Evolutionary conservation across 92 coral and sea anemone genomes (phyloP).

Genomic region (Parazoanthus swiftii): DNA sequence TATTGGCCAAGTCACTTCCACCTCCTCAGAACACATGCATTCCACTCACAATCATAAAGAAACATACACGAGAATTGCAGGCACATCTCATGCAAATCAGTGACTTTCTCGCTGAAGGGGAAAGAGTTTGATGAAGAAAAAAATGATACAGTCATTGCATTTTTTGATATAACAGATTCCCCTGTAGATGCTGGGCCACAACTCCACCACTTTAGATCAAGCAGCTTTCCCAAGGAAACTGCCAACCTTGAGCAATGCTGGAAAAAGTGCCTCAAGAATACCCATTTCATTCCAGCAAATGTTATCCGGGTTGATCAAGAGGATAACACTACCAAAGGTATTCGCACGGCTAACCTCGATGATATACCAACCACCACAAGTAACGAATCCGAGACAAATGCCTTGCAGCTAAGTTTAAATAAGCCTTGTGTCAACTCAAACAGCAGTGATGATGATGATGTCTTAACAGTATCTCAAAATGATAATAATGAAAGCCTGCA

Average conservation of each 20-base stretch:
- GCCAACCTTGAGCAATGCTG: conserved; percentile 40
- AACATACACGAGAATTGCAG: conserved; percentile 37
- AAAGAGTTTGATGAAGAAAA: conserved; percentile 40
- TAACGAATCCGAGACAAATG: neutral
- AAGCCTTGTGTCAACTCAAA: neutral
- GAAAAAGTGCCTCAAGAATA: conserved; percentile 25
- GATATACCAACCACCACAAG: neutral
- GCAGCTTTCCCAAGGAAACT: conserved; percentile 6
- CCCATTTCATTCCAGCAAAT: neutral
- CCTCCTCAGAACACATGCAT: conserved; percentile 35
- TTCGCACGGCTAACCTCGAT: neutral
- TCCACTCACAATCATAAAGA: conserved; percentile 36
- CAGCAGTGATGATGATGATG: neutral
- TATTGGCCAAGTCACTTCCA: no score
- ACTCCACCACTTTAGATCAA: conserved; percentile 26
- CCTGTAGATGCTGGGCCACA: conserved; percentile 22
- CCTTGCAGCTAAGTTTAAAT: neutral
- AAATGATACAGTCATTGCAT: conserved; percentile 27
- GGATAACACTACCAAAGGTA: neutral
- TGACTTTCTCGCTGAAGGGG: conserved; percentile 25
- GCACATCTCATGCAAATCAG: conserved; percentile 29
- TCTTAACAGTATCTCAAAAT: neutral
- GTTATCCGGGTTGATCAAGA: neutral
- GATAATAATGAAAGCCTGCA: no score
- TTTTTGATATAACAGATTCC: conserved; percentile 29